These are phyloP conservation scores for Phrynocephalus guinanensis DNA, from an alignment of 2,797 vertebrate genomes.

Conservation along the genomic window DNA sequence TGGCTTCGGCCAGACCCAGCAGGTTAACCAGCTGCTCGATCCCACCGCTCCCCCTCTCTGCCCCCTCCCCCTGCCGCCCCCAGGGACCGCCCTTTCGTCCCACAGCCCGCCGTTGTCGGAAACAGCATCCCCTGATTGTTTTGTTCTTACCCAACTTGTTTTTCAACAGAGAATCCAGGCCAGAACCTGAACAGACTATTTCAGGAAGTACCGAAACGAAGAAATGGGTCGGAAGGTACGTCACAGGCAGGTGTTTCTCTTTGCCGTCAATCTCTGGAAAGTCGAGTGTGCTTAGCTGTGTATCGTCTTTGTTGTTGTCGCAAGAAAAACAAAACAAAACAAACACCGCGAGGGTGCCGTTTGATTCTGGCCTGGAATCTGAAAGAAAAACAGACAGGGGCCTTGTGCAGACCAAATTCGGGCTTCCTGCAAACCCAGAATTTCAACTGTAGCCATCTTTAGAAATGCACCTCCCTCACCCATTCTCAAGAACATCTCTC, in stretches of 20 bases:
- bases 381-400: slow-evolving; percentile 85
- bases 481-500: neutral
- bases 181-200: slow-evolving; percentile 98
- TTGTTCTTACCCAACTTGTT: slow-evolving; percentile 94
- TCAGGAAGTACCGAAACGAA: slow-evolving; percentile 99
- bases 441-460: neutral
- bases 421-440: neutral
- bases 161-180: slow-evolving; percentile 99
- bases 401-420: neutral
- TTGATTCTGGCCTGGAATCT: slow-evolving; percentile 91
- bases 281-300: slow-evolving; percentile 87
- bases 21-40: slow-evolving; percentile 53
- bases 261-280: slow-evolving; percentile 86
- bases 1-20: slow-evolving; percentile 50
- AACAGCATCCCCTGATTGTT: slow-evolving; percentile 84
- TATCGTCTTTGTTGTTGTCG: slow-evolving; percentile 66
- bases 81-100: slow-evolving; percentile 62
- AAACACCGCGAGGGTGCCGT: slow-evolving; percentile 72
- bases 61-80: neutral
- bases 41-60: slow-evolving; percentile 21
- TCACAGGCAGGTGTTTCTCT: slow-evolving; percentile 94
- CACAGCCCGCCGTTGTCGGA: slow-evolving; percentile 74
- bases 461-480: neutral
- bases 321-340: neutral
- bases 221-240: slow-evolving; percentile 95